Conservation (phyloP, 2,888 invertebrate genomes). For the Plebejus anna region DNA sequence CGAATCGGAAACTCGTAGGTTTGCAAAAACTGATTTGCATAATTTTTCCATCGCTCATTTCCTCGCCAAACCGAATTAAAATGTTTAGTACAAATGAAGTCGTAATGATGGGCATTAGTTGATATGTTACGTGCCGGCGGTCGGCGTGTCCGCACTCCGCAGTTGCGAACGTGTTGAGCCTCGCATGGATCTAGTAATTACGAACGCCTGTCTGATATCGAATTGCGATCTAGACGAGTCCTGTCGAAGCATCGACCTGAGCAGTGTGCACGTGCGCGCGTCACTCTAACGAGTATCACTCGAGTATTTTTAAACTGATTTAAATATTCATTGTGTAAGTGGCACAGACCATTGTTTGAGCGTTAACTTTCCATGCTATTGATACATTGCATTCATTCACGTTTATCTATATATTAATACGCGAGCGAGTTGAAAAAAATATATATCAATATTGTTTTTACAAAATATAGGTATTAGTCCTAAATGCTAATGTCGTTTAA, state of each 20-base stretch:
- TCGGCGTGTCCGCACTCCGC: constrained; percentile 48
- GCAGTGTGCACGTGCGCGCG: constrained; percentile 21
- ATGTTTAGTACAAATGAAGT: constrained; percentile 22
- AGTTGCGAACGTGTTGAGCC: constrained; percentile 46
- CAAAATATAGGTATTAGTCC: too few species aligned
- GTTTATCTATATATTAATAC: too few species aligned
- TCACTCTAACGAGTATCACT: constrained; percentile 17
- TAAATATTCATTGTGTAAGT: constrained; percentile 22
- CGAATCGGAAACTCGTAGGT: neutral
- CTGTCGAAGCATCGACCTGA: constrained; percentile 30
- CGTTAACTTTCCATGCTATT: constrained; percentile 13
- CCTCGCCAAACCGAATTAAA: constrained; percentile 10
- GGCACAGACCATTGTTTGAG: constrained; percentile 15
- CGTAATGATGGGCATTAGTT: constrained; percentile 19
- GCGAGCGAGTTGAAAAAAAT: too few species aligned
- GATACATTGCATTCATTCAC: constrained; percentile 8
- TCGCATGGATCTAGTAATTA: constrained; percentile 73
- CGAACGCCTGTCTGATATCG: constrained; percentile 55
- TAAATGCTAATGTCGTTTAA: too few species aligned
- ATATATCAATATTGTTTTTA: too few species aligned
- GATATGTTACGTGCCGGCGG: constrained; percentile 37
- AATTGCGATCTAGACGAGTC: constrained; percentile 43
- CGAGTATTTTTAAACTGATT: constrained; percentile 21
- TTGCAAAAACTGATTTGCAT: neutral
- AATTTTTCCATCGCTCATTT: neutral